phyloP scores from a whole-genome alignment of 2,888 invertebrate genomes.

The Neoaliturus tenellus region DNA sequence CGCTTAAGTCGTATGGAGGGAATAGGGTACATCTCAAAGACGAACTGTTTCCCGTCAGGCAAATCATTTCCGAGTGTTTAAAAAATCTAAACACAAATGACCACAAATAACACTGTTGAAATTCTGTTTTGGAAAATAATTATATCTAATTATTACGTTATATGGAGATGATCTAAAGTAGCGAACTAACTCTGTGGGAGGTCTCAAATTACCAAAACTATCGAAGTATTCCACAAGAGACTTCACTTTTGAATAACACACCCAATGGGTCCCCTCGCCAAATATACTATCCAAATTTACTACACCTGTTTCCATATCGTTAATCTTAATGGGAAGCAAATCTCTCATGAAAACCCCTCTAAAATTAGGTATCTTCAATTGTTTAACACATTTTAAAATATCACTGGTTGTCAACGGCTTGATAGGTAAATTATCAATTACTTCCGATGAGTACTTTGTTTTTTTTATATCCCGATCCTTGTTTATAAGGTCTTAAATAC shows the following conservation, averaged over 20 bases:
- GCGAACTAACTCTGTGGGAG: neutral
- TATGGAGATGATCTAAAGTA: neutral
- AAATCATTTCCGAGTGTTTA: conserved; percentile 20
- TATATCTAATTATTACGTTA: neutral
- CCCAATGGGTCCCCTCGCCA: neutral
- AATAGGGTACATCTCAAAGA: conserved; percentile 6
- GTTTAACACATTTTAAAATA: neutral
- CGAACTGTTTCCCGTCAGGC: conserved; percentile 34
- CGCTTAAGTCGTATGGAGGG: conserved; percentile 6
- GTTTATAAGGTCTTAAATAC: conserved; percentile 4
- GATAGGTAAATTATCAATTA: neutral
- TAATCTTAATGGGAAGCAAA: neutral
- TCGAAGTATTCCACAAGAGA: neutral
- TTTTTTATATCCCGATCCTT: conserved; percentile 8
- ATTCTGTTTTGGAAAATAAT: conserved; percentile 26
- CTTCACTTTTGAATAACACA: neutral
- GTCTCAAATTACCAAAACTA: neutral
- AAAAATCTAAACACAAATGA: conserved; percentile 11
- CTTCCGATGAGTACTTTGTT: neutral
- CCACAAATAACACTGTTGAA: neutral
- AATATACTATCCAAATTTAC: conserved; percentile 14
- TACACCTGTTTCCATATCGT: neutral
- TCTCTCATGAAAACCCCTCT: conserved; percentile 34
- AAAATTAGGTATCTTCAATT: conserved; percentile 3
- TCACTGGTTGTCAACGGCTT: neutral